Percentiles rank a stretch among this genome's conserved stretches.
Evolutionary conservation across 1,140 invertebrate species (phyloP).

Genomic region (Wasmannia auropunctata): DNA sequence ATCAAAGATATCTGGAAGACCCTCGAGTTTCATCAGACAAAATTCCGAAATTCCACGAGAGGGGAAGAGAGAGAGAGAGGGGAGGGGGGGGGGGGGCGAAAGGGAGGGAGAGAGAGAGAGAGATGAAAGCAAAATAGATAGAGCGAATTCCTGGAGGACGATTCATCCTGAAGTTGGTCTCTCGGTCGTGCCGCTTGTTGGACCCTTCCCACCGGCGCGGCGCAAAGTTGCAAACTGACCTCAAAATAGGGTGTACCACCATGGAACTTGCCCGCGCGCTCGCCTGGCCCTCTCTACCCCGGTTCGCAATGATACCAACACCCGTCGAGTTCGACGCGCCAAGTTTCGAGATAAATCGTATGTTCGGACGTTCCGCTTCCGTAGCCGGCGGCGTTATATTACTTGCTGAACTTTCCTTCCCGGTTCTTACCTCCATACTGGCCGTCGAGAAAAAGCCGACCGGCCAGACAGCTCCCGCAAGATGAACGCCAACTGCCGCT

Average conservation of each 20-base stretch:
- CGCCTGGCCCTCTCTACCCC: neutral
- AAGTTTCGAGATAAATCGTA: constrained; percentile 59
- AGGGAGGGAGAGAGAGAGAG: neutral
- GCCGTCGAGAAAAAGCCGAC: constrained; percentile 37
- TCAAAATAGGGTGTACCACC: constrained; percentile 52
- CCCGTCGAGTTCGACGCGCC: constrained; percentile 57
- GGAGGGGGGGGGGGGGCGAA: too few relatives aligned
- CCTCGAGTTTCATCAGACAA: neutral
- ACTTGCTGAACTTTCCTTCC: constrained; percentile 53
- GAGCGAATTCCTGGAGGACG: constrained; percentile 50
- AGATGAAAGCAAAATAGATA: constrained; percentile 37
- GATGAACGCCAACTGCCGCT: constrained; percentile 51
- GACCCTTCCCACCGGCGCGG: neutral
- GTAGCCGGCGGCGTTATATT: constrained; percentile 53
- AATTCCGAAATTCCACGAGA: constrained; percentile 30
- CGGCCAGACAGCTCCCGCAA: constrained; percentile 44
- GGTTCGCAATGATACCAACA: constrained; percentile 46
- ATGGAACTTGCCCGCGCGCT: constrained; percentile 36
- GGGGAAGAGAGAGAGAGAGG: neutral
- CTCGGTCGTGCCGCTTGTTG: constrained; percentile 36
- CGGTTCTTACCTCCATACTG: constrained; percentile 28
- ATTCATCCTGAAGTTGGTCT: constrained; percentile 54
- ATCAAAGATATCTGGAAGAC: constrained; percentile 32
- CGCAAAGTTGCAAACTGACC: constrained; percentile 53
- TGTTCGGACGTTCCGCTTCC: constrained; percentile 53